Base-by-base conservation (phyloP, 2,888 invertebrate species). In the Micoletzkya japonica region DNA sequence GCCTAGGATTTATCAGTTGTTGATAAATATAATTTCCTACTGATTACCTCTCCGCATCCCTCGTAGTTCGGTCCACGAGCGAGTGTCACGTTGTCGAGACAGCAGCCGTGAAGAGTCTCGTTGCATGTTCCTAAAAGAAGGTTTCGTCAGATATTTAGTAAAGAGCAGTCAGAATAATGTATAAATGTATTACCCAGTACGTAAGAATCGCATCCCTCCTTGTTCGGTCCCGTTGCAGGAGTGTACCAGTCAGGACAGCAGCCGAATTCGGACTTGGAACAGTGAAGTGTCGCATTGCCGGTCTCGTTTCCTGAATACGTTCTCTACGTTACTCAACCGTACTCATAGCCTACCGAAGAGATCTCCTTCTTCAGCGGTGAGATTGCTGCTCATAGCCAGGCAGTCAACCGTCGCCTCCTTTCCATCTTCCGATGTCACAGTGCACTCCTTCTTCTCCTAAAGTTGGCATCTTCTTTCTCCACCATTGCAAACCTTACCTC, bases 81-180 rank as follows among this genome's bases (percentile, higher is more conserved):
- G 77, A 91, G 90, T 56, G 90, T 90, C 80, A 91, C 90, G 84
- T 93, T 92, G 85, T 96, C 95, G 0, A 92, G 92, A 81, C 95
- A 96, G 87, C 95, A 96, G n/a, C 94, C 93, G 85, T 89, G 91
- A 3, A 89, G 87, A 2, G 90, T 88, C 26, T 79, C 34, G 89
- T 89, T 82, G 76, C 87, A 87, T 49, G 78, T 76, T 63, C 85
- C 71, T 66, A 39, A 36, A 50, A 30, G 10, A 28, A 20, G 7
- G 30, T 30, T 36, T 30, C 37, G 68, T 30, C 34, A 58, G 34
- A 28, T 36, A 56, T 7, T 32, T 2, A 57, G 7, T 52, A 6
- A 6, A 24, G 6, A 6, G n/a, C 52, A 52, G 24, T 39, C 2
- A 7, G 32, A 32, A n/a, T 32, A 28, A 34, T 24, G 2, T 2